Conservation (phyloP, 2,888 invertebrate genomes). For the Cerastis rubricosa region DNA sequence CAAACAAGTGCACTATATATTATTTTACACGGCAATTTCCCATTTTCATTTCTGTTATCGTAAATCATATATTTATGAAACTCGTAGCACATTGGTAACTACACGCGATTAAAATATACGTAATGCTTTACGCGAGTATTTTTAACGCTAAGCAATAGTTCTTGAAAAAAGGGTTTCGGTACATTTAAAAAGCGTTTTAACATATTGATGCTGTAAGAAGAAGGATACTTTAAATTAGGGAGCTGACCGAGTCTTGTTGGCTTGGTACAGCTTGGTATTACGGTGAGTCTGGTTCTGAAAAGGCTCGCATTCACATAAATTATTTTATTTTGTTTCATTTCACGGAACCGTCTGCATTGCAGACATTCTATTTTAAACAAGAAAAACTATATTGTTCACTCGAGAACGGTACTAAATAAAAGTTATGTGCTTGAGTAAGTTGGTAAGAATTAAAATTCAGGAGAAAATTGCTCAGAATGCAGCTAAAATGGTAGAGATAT, state of each 20-base stretch:
- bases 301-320: slow-evolving; percentile 73
- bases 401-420: slow-evolving; percentile 61
- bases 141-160: neutral
- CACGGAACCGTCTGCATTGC: slow-evolving; percentile 77
- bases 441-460: slow-evolving; percentile 57
- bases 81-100: slow-evolving; percentile 51
- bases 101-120: slow-evolving; percentile 55
- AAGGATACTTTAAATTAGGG: slow-evolving; percentile 40
- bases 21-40: slow-evolving; percentile 82
- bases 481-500: slow-evolving; percentile 34
- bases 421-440: slow-evolving; percentile 56
- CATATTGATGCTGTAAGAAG: slow-evolving; percentile 5
- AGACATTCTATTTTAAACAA: slow-evolving; percentile 74
- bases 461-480: slow-evolving; percentile 36
- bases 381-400: slow-evolving; percentile 74
- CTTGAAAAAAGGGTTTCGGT: slow-evolving; percentile 16
- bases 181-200: slow-evolving; percentile 1
- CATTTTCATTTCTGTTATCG: slow-evolving; percentile 86
- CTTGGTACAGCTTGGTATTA: slow-evolving; percentile 52
- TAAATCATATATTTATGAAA: slow-evolving; percentile 63
- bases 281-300: slow-evolving; percentile 64
- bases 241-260: slow-evolving; percentile 62
- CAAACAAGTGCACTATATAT: slow-evolving; percentile 70
- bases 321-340: slow-evolving; percentile 73
- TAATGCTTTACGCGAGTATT: slow-evolving; percentile 35